Conservation (phyloP, 2,113 vertebrate genomes). For the Pyrgilauda ruficollis region DNA sequence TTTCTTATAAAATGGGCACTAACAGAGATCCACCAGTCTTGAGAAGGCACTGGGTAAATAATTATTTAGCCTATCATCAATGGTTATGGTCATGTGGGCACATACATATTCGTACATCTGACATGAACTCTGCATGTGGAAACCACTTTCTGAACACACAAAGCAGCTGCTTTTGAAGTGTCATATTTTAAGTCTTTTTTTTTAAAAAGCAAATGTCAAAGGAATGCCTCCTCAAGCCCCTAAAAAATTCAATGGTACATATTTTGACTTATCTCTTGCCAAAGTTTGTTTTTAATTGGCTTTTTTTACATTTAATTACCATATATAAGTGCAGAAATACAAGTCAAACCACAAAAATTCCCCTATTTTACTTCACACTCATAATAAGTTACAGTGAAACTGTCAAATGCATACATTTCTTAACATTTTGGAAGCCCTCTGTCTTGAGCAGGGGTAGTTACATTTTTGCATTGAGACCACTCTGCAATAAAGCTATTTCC, state of each 20-base stretch:
- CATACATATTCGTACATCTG: neutral
- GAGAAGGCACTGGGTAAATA: neutral
- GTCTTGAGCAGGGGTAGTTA: neutral
- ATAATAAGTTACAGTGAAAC: neutral
- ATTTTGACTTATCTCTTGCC: constrained; percentile 54
- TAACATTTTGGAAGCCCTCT: neutral
- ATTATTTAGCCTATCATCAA: neutral
- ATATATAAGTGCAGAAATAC: constrained; percentile 26
- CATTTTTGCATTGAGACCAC: neutral
- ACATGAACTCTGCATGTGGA: neutral
- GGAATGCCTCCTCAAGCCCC: neutral
- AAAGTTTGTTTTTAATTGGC: constrained; percentile 49
- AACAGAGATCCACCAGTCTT: neutral
- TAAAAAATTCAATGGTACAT: neutral
- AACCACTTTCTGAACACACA: neutral
- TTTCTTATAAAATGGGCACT: neutral
- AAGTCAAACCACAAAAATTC: constrained; percentile 39
- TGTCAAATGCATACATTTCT: neutral
- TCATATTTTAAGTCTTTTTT: neutral
- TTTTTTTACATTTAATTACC: constrained; percentile 34
- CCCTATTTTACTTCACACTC: neutral
- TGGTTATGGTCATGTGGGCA: neutral
- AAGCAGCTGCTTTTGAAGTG: constrained; percentile 39
- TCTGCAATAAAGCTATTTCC: neutral
- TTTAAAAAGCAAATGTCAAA: neutral